Conservation (phyloP, 2,113 vertebrate species). For the Mustelus asterias region DNA sequence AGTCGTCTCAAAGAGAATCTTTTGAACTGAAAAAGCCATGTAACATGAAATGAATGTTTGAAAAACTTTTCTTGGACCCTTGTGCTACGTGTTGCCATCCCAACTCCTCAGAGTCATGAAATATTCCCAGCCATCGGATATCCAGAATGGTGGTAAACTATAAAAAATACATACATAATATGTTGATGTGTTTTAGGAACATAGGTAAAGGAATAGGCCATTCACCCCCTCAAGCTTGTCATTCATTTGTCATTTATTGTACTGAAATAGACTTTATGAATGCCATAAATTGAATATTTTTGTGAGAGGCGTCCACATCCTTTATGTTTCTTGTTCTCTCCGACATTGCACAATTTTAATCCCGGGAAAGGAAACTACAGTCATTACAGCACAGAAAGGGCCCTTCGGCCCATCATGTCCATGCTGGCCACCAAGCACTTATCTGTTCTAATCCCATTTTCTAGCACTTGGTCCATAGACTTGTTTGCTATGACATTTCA, state of each 20-base stretch:
- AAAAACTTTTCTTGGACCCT: background rate
- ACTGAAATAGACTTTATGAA: background rate
- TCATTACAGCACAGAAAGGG: background rate
- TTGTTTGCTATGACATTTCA: no score
- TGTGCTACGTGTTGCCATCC: background rate
- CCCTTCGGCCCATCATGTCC: no score
- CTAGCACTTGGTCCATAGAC: no score
- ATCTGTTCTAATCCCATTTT: no score
- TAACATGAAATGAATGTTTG: background rate
- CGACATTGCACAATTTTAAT: background rate
- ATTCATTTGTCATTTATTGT: background rate
- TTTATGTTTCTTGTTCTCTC: background rate
- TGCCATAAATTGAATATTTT: background rate
- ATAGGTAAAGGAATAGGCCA: background rate
- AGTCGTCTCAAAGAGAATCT: background rate
- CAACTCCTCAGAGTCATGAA: background rate
- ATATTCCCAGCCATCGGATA: background rate
- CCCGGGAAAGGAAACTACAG: conserved; percentile 24
- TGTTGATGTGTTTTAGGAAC: background rate
- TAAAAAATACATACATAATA: background rate
- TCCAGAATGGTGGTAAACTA: background rate
- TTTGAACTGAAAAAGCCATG: background rate
- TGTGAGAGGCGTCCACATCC: background rate
- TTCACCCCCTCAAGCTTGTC: background rate
- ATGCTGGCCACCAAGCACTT: no score